Base-by-base conservation (phyloP, 2,888 invertebrate genomes). In the Leucoma salicis region DNA sequence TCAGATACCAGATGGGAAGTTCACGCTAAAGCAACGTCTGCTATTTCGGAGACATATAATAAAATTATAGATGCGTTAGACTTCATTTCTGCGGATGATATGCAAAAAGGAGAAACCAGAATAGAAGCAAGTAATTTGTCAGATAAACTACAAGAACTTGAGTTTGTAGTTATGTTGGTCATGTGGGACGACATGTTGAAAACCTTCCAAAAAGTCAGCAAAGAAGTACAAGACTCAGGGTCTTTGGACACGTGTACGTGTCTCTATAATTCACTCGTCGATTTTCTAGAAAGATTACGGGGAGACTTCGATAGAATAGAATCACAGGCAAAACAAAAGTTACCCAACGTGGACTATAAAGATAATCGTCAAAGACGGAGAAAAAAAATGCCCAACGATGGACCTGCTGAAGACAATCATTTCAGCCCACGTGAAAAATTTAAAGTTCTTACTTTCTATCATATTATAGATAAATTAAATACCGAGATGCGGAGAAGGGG, bases 41-140 rank as follows among this genome's bases (percentile, higher is more conserved):
- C 37, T 29, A 14, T 37, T 37, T 37, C 37, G 14, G n/a, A 37
- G 37, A 37, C 37, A 37, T 37, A 28, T 37, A 37, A 37, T 37
- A 37, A 37, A 37, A 37, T 37, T 28, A 37, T 37, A 37, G 27
- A 28, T 37, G 37, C 37, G 12, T 37, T 37, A 37, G 37, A 37
- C 16, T 12, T 37, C 37, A 37, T 37, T 29, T 37, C 37, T 37
- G 37, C 14, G 29, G 28, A 37, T 37, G 28, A 37, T 15, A 27
- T 28, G 28, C 27, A 37, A 37, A 37, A 37, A 37, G 37, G 37
- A 37, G 37, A 37, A 28, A 37, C 37, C 37, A 27, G 29, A 37
- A 28, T 13, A 37, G 28, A 29, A 29, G 28, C 37, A 37, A 15
- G 10, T 37, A 37, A 28, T 37, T 37, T 37, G 29, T 37, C 37